phyloP scores from a whole-genome alignment of 2,113 vertebrate genomes.

The Bucco capensis region DNA sequence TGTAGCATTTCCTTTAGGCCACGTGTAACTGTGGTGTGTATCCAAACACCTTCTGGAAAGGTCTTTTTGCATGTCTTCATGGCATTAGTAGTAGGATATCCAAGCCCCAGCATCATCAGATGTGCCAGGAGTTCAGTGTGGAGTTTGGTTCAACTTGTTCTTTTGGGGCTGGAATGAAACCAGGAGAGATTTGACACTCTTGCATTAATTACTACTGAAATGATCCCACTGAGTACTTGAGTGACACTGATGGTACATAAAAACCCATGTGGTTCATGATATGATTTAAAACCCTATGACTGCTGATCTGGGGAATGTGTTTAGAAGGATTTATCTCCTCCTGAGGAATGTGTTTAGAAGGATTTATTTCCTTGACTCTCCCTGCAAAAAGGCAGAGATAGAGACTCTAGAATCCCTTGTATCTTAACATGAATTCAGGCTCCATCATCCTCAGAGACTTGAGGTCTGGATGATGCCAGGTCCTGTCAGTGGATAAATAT shows the following conservation, averaged over 20 bases:
- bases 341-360: neutral
- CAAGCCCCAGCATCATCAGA: neutral
- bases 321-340: neutral
- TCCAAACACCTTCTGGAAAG: neutral
- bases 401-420: neutral
- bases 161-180: neutral
- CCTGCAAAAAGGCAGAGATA: neutral
- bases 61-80: neutral
- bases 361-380: neutral
- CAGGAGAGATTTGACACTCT: neutral
- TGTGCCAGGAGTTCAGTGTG: neutral
- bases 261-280: neutral
- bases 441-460: neutral
- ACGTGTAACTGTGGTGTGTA: rapidly evolving
- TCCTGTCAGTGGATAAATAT: neutral
- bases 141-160: neutral
- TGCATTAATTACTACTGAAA: neutral
- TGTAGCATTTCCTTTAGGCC: neutral
- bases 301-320: neutral
- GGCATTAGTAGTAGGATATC: neutral
- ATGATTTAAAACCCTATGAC: neutral
- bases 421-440: neutral
- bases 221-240: neutral
- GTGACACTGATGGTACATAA: neutral
- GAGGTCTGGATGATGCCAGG: neutral